These are phyloP conservation scores for Zosterops japonicus DNA, from an alignment of 2,113 vertebrate species.

Conservation along the genomic window DNA sequence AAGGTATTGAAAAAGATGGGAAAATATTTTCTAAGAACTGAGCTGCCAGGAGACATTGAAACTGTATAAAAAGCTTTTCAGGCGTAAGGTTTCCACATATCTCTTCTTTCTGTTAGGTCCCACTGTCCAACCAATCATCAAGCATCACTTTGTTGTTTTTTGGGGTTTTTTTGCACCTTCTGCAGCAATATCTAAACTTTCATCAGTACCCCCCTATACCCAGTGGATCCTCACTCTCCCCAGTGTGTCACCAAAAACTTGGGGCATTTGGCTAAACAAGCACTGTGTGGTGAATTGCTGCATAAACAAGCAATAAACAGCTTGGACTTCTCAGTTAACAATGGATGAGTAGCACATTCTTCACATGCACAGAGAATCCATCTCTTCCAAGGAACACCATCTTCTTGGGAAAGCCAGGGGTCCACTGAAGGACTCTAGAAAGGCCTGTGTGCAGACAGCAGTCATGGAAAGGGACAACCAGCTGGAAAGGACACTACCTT, in stretches of 20 bases:
- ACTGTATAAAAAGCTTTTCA: neutral
- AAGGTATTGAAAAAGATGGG: neutral
- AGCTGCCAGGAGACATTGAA: neutral
- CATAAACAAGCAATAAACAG: neutral
- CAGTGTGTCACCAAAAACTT: neutral
- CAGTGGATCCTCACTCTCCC: neutral
- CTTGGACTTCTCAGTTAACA: neutral
- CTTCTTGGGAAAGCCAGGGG: neutral
- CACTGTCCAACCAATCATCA: neutral
- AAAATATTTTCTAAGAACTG: neutral
- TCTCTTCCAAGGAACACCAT: neutral
- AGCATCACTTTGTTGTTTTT: fast-evolving
- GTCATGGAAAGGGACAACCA: neutral
- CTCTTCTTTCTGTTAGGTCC: neutral
- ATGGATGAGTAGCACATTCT: neutral
- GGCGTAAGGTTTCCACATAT: neutral
- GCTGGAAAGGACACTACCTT: neutral
- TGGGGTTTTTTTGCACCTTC: neutral
- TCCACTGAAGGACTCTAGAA: neutral
- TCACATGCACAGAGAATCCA: neutral
- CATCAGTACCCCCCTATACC: neutral
- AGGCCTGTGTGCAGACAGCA: neutral
- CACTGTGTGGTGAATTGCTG: neutral
- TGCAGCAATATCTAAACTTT: neutral
- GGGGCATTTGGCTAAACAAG: neutral